Evolutionary conservation across 2,113 vertebrate species (phyloP), one percentile per base, ranked within the genome.

Genomic region (Struthio camelus): DNA sequence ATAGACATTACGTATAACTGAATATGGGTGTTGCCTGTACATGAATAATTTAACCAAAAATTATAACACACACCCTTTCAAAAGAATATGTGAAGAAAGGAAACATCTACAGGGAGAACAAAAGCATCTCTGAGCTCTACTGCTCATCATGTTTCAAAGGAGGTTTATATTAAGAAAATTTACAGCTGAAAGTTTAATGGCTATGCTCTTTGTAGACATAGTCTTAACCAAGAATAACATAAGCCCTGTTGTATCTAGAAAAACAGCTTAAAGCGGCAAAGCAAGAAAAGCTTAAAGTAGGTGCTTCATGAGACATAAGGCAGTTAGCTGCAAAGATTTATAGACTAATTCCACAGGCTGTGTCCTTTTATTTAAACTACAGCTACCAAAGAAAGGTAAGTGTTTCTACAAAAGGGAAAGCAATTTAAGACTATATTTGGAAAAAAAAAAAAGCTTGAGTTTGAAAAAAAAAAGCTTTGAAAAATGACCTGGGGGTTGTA

Each of bases 401-500:
- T 8, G 17, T 87, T 96, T 65, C 73, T 76, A 66, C 48, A 80
- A 70, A 85, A 80, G 42, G 71, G 36, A 85, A 75, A 27, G 42
- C 78, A 80, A 83, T 85, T 75, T 40, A 65, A 94, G 69, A 85
- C 66, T 36, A 34, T 48, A 75, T 61, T 94, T 89, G 64, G 40
- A 76, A 62, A 38, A 30, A 73, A 30, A 81, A 90, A 80, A 38
- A 2, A 53, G 65, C 79, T 70, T 62, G 32, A 89, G 28, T 58
- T 93, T 72, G 80, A 24, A 38, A 73, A 87, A 87, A 88, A 89
- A 50, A 46, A 93, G 61, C 69, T 90, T 80, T 51, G 67, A 93
- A 94, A 95, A 96, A 88, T 42, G 65, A 75, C 85, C 85, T 56
- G 82, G 38, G 89, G 54, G 64, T 58, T 91, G 71, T 82, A 95